Conservation (phyloP, 2,888 invertebrate species). For the Drosophila robusta region DNA sequence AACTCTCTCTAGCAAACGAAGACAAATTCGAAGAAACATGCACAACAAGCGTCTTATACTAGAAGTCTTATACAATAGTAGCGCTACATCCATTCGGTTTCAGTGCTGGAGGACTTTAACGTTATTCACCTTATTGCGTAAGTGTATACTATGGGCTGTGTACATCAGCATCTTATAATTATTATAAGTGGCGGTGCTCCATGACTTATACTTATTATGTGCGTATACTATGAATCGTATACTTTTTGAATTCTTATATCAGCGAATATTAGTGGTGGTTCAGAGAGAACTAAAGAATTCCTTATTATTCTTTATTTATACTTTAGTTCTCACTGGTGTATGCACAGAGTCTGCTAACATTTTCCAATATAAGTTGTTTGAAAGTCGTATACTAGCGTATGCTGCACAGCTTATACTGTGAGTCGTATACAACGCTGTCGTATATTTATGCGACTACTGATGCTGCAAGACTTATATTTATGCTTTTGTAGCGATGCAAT, state of each 20-base stretch:
- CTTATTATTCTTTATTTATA: too few relatives aligned
- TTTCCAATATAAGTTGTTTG: neutral
- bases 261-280: too few relatives aligned
- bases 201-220: neutral
- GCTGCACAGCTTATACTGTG: neutral
- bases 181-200: slow-evolving; percentile 2
- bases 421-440: neutral
- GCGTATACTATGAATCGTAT: neutral
- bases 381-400: too few relatives aligned
- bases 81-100: neutral
- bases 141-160: slow-evolving; percentile 1
- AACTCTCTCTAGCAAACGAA: neutral
- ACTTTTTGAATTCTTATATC: neutral
- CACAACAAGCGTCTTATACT: too few relatives aligned
- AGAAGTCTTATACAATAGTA: neutral
- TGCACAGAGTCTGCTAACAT: neutral
- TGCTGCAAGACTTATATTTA: neutral
- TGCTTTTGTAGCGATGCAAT: neutral
- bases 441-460: neutral
- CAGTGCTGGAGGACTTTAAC: neutral
- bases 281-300: too few relatives aligned
- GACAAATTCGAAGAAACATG: neutral
- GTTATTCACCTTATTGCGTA: neutral
- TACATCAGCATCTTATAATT: neutral
- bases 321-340: too few relatives aligned